Base-by-base conservation (phyloP, 2,113 vertebrate species). In the Petrocephalus zakoni region DNA sequence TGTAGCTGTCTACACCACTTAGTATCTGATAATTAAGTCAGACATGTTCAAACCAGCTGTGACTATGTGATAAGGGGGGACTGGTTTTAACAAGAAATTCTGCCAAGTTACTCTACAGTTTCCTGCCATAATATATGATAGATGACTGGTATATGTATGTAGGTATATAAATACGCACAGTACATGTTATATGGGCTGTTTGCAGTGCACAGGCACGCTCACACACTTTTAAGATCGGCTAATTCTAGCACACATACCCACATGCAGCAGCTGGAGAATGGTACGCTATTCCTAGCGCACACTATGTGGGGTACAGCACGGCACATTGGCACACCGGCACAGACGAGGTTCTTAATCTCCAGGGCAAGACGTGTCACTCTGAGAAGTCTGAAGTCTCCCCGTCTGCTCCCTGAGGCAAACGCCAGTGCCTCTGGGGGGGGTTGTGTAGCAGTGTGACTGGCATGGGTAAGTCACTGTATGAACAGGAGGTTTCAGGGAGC, bases 331-430 rank as follows among this genome's bases (percentile, higher is more conserved):
- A 49, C 21, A 47, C 19, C 8, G 19, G 81, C 81, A 49, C 46
- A 83, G 78, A 11, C 78, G 46, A 83, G 46, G 46, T 17, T 49
- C 42, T 83, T 47, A 46, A 47, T 46, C 81, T 83, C 42, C 46
- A 83, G 81, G 42, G 81, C 46, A n/a, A 46, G 81, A 49, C 22
- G 19, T 83, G 81, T 83, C 81, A 83, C 81, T 47, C 81, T n/a
- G 81, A 83, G 46, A 83, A 83, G 81, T 47, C 19, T 83, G 46
- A 47, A 49, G 72, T 78, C 72, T 78, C 34, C 5, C 34, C 25
- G n/a, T 68, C n/a, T 34, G 34, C 34, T 75, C 72, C 72, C 72
- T 4, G 5, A 42, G 72, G 72, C 72, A 78, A 78, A 15, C 34
- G 13, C 29, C 34, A 13, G 68, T 75, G 68, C 68, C 34, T 37